Percentiles rank a stretch among this genome's conserved stretches.
Evolutionary conservation across 2,113 vertebrate species (phyloP).

Genomic region (Myiagra hebetior): DNA sequence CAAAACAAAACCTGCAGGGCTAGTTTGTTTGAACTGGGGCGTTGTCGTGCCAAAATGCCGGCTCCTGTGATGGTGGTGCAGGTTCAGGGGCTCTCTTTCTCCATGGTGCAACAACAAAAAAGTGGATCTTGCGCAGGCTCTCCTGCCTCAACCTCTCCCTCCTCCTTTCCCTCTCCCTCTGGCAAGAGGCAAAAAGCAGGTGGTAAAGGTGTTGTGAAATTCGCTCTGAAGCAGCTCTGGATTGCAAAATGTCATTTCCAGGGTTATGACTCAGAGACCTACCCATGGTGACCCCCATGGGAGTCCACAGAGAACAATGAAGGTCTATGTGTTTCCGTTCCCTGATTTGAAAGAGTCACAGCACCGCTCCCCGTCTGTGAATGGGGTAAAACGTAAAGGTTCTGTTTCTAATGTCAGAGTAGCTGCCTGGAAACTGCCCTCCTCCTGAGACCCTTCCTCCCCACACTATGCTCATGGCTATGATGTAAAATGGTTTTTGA

Average conservation of each 20-base stretch:
- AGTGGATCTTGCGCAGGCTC: background rate
- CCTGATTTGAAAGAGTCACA: background rate
- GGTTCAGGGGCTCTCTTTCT: background rate
- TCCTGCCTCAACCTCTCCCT: background rate
- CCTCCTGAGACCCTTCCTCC: background rate
- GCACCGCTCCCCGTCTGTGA: rapidly evolving
- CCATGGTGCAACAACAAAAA: rapidly evolving
- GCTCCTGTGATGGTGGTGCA: rapidly evolving
- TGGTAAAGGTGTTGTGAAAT: background rate
- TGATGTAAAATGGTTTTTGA: background rate
- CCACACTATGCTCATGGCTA: rapidly evolving
- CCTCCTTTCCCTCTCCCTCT: background rate
- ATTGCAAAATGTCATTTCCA: background rate
- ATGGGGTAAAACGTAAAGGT: background rate
- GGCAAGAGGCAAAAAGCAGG: background rate
- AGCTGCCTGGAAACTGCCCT: background rate
- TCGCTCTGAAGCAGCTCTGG: rapidly evolving
- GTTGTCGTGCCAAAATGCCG: background rate
- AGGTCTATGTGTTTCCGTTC: background rate
- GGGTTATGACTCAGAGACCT: too few relatives aligned
- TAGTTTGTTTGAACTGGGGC: background rate
- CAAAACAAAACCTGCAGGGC: background rate
- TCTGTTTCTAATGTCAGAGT: rapidly evolving
- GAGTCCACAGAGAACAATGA: too few relatives aligned
- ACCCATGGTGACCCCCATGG: background rate